Evolutionary conservation across 2,113 vertebrate genomes (phyloP).

Genomic region (Stigmatopora nigra): DNA sequence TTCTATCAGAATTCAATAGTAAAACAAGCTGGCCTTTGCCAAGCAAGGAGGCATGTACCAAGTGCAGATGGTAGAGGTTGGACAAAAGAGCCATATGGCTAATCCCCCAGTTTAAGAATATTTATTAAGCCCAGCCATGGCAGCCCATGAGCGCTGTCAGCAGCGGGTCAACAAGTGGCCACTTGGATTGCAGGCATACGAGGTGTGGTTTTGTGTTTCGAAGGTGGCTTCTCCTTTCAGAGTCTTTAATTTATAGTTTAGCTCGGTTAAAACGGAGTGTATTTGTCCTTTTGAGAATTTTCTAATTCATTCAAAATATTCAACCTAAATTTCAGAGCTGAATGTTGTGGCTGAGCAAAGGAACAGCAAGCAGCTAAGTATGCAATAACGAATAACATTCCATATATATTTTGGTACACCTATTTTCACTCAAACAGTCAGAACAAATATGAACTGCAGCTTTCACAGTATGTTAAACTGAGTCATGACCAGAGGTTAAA

Average conservation of each 20-base stretch:
- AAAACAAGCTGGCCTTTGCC: constrained; percentile 49
- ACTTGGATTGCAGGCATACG: constrained; percentile 18
- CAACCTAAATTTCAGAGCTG: background rate
- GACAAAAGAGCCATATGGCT: constrained; percentile 61
- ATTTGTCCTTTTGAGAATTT: background rate
- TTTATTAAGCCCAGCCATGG: constrained; percentile 41
- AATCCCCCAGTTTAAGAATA: constrained; percentile 58
- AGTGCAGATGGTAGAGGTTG: constrained; percentile 49
- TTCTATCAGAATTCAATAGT: constrained; percentile 60
- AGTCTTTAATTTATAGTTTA: constrained; percentile 12
- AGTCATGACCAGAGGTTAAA: background rate
- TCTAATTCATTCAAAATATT: background rate
- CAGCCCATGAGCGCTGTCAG: constrained; percentile 39
- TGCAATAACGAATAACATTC: too few relatives aligned
- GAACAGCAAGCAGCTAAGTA: background rate
- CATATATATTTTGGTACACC: too few relatives aligned
- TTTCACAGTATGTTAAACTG: background rate
- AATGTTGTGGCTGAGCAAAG: background rate
- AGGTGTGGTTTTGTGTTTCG: constrained; percentile 6
- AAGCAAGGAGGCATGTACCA: constrained; percentile 7
- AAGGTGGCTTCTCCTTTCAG: constrained; percentile 12
- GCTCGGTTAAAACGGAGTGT: background rate
- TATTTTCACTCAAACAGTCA: too few relatives aligned
- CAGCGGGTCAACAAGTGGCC: constrained; percentile 44
- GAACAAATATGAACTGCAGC: too few relatives aligned